Evolutionary conservation across 2,888 invertebrate species (phyloP).

Genomic region (Dusona sp.): DNA sequence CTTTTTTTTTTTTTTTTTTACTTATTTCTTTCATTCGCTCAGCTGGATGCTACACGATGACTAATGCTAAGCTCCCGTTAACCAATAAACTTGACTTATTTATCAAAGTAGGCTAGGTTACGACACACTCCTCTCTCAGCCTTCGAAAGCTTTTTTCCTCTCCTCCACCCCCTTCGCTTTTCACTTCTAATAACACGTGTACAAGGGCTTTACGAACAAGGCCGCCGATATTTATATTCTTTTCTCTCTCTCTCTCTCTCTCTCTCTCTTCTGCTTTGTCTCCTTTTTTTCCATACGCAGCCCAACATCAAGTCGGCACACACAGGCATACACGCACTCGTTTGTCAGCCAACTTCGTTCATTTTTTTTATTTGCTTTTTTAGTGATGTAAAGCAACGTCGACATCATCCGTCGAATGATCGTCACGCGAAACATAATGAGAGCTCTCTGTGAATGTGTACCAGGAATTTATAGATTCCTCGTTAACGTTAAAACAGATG

Average conservation of each 20-base stretch:
- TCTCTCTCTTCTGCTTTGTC: background rate
- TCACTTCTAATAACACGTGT: conserved; percentile 46
- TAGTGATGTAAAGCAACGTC: conserved; percentile 19
- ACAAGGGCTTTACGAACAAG: conserved; percentile 41
- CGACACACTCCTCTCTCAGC: conserved; percentile 54
- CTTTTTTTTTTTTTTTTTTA: conserved; percentile 5
- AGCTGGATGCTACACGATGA: conserved; percentile 52
- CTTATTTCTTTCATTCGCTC: conserved; percentile 29
- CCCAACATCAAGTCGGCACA: conserved; percentile 3
- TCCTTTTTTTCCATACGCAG: conserved; percentile 1
- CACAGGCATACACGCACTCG: background rate
- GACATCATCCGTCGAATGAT: conserved; percentile 9
- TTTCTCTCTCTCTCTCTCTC: background rate
- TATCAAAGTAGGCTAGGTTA: conserved; percentile 63
- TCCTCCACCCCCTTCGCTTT: conserved; percentile 3
- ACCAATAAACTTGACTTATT: conserved; percentile 65
- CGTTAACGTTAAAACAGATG: background rate
- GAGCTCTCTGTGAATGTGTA: background rate
- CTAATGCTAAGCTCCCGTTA: conserved; percentile 59
- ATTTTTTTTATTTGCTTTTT: conserved; percentile 9
- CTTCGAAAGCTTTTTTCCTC: conserved; percentile 44
- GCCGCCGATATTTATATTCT: conserved; percentile 30
- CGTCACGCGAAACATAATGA: conserved; percentile 2
- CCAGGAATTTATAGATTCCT: background rate
- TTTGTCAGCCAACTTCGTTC: conserved; percentile 1